These are phyloP conservation scores for Spicauda simplicius DNA, from an alignment of 2,888 invertebrate genomes.

Conservation along the genomic window DNA sequence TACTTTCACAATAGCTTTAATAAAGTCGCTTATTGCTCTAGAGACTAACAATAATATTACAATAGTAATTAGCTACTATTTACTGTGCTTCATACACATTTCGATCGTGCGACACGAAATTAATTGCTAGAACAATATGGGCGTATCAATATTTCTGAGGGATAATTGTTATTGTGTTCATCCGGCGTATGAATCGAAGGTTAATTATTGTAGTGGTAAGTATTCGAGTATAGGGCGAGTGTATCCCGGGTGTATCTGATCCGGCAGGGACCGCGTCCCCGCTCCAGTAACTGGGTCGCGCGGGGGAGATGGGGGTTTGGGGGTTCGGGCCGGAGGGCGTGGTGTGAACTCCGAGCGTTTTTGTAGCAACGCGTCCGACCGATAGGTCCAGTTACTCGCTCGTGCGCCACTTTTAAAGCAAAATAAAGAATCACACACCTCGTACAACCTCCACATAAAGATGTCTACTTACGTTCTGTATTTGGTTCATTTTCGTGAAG, in stretches of 20 bases:
- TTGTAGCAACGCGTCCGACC: conserved; percentile 72
- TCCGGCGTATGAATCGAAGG: conserved; percentile 43
- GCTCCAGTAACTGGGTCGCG: conserved; percentile 66
- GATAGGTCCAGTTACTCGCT: conserved; percentile 56
- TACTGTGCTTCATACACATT: not conserved
- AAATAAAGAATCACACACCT: conserved; percentile 48
- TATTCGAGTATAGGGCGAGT: conserved; percentile 46
- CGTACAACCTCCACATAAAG: conserved; percentile 32
- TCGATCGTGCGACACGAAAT: conserved; percentile 3
- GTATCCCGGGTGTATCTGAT: conserved; percentile 53
- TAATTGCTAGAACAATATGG: conserved; percentile 8
- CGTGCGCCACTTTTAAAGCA: conserved; percentile 58
- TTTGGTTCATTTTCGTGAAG: conserved; percentile 94
- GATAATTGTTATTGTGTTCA: conserved; percentile 21
- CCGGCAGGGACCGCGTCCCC: conserved; percentile 48
- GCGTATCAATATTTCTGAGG: conserved; percentile 15
- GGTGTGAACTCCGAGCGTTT: conserved; percentile 64
- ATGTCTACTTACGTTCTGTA: conserved; percentile 90
- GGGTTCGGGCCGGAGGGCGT: conserved; percentile 40
- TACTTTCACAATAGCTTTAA: no score
- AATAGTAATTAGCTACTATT: not conserved
- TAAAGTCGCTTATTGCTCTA: no score
- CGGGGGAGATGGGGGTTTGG: conserved; percentile 40
- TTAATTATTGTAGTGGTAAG: conserved; percentile 50
- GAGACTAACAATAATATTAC: not conserved